phyloP scores from a whole-genome alignment of 2,113 vertebrate species.

The Patagioenas fasciata region DNA sequence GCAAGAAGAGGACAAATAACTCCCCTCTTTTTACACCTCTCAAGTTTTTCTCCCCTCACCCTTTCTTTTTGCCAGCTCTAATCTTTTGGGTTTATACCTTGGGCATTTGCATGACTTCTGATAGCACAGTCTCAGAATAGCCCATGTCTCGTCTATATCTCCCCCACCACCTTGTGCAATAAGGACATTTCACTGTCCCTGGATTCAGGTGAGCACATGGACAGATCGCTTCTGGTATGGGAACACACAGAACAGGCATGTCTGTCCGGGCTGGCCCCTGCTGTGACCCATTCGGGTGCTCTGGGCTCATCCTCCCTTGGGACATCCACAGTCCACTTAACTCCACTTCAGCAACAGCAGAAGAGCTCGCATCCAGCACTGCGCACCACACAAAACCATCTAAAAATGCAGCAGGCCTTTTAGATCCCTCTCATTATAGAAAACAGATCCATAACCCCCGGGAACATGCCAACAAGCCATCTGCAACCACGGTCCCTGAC shows the following conservation, averaged over 20 bases:
- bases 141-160: background rate
- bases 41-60: rapidly evolving
- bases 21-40: background rate
- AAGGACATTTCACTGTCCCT: background rate
- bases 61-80: background rate
- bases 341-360: background rate
- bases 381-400: background rate
- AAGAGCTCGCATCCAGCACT: background rate
- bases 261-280: rapidly evolving
- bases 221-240: rapidly evolving
- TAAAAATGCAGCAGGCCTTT: background rate
- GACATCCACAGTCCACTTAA: background rate
- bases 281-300: background rate
- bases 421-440: background rate
- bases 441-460: background rate
- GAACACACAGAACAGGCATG: background rate
- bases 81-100: background rate
- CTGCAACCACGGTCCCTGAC: rapidly evolving
- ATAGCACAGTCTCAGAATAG: background rate
- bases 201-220: background rate
- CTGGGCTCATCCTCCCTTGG: background rate
- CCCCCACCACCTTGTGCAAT: background rate
- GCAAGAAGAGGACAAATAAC: background rate
- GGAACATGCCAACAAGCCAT: rapidly evolving
- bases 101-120: background rate